phyloP scores from a whole-genome alignment of 1,140 invertebrate species.

The Pogonomyrmex californicus region DNA sequence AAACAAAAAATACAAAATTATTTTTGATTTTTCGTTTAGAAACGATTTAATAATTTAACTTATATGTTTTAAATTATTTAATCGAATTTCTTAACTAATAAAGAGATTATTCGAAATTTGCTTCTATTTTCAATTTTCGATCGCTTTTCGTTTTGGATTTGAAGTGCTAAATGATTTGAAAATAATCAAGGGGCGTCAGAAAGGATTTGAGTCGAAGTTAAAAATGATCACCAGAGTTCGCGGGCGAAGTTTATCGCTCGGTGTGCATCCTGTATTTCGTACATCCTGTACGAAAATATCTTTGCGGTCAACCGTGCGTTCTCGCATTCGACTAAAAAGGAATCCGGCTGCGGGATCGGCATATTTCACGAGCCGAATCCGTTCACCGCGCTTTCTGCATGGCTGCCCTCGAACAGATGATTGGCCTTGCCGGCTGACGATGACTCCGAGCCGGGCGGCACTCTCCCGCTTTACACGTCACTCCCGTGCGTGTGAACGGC shows the following conservation, averaged over 20 bases:
- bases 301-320: not conserved
- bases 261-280: not conserved
- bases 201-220: not conserved
- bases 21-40: not conserved
- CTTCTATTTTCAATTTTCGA: not conserved
- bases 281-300: not conserved
- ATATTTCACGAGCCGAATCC: slow-evolving; percentile 64
- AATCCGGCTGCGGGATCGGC: slow-evolving; percentile 15
- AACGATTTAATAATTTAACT: not conserved
- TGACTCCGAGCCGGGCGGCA: slow-evolving; percentile 57
- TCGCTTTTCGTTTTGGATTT: not conserved
- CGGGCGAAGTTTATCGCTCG: not conserved
- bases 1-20: not conserved
- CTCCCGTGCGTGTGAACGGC: slow-evolving; percentile 50
- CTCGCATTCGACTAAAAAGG: slow-evolving; percentile 22
- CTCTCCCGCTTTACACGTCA: slow-evolving; percentile 63
- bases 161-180: not conserved
- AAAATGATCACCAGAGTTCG: not conserved
- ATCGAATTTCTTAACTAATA: no score
- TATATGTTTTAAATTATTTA: not conserved
- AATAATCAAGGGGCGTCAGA: not conserved
- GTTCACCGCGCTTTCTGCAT: slow-evolving; percentile 67
- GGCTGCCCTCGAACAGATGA: slow-evolving; percentile 63
- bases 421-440: slow-evolving; percentile 65
- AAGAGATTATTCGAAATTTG: not conserved